Percentiles rank a stretch among this genome's conserved stretches.
phyloP scores from a whole-genome alignment of 2,888 invertebrate genomes.

The Aproaerema taeniolella region DNA sequence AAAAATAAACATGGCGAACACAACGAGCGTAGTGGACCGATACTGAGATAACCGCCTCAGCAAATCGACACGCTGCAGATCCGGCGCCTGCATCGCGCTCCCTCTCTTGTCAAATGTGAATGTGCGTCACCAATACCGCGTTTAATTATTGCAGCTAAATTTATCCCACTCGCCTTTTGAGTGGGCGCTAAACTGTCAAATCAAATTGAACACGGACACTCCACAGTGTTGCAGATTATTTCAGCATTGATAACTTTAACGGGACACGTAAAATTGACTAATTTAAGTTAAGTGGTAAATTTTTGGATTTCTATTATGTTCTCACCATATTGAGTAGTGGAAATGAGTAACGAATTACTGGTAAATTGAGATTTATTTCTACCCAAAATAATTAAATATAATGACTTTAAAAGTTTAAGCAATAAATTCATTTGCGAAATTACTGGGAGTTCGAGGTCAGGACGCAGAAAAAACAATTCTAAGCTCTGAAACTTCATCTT shows the following conservation, averaged over 20 bases:
- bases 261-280: too few relatives aligned
- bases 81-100: conserved; percentile 35
- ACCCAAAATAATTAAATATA: too few relatives aligned
- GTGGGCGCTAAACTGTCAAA: conserved; percentile 33
- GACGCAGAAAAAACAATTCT: conserved; percentile 49
- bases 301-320: too few relatives aligned
- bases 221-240: neutral
- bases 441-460: conserved; percentile 45
- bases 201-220: conserved; percentile 23
- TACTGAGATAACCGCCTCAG: conserved; percentile 61
- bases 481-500: conserved; percentile 41
- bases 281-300: too few relatives aligned
- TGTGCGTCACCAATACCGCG: conserved; percentile 38
- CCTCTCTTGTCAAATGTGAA: conserved; percentile 45
- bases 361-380: too few relatives aligned
- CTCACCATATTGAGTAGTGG: too few relatives aligned
- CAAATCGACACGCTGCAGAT: conserved; percentile 40
- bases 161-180: conserved; percentile 34
- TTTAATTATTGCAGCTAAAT: conserved; percentile 52
- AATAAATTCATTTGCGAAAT: too few relatives aligned
- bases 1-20: conserved; percentile 68
- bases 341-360: too few relatives aligned
- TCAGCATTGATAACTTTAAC: too few relatives aligned
- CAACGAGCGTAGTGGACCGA: conserved; percentile 62
- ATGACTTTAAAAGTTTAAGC: too few relatives aligned